phyloP scores from a whole-genome alignment of 2,888 invertebrate genomes.

The Lacanobia wlatinum region DNA sequence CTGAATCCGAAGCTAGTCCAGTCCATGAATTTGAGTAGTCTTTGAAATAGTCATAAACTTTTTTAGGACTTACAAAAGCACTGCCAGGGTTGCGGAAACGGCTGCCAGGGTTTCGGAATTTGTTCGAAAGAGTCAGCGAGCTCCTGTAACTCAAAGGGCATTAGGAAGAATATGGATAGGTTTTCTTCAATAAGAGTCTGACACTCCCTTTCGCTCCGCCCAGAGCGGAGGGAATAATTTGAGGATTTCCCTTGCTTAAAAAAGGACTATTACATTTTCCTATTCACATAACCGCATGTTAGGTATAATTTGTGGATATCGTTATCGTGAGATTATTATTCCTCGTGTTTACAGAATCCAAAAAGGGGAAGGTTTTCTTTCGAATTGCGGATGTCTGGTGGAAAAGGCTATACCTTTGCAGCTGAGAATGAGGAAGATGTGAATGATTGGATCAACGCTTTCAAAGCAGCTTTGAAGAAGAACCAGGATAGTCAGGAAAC shows the following conservation, averaged over 20 bases:
- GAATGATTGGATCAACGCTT: constrained; percentile 95
- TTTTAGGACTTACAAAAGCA: not conserved
- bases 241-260: no score
- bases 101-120: no score
- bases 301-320: not conserved
- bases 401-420: constrained; percentile 96
- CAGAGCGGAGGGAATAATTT: no score
- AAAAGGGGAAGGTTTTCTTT: constrained; percentile 96
- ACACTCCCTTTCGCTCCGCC: no score
- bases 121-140: no score
- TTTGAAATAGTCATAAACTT: not conserved
- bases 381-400: constrained; percentile 96
- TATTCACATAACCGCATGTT: not conserved
- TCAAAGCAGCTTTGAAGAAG: constrained; percentile 96
- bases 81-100: no score
- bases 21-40: not conserved
- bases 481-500: constrained; percentile 80
- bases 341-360: constrained; percentile 91
- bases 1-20: not conserved
- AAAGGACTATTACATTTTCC: not conserved
- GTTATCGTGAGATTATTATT: not conserved
- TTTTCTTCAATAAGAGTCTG: no score
- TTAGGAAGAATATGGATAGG: no score
- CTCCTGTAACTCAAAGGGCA: no score
- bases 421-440: constrained; percentile 96